Conservation (phyloP, 2,888 invertebrate genomes). For the Drosophila aldrichi region DNA sequence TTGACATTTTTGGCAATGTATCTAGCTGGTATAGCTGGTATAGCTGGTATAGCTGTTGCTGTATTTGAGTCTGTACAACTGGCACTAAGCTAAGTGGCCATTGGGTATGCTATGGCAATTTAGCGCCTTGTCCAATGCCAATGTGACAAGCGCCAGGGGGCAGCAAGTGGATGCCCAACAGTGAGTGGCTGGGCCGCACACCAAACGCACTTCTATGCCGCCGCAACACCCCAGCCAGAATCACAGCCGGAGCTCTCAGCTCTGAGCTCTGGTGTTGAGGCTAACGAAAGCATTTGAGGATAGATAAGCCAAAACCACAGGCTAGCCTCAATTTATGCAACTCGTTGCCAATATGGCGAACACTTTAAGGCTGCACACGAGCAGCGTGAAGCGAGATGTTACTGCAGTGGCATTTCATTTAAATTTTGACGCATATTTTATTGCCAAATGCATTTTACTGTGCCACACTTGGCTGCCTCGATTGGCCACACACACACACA, state of each 20-base stretch:
- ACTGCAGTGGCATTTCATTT: slow-evolving; percentile 62
- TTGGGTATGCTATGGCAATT: slow-evolving; percentile 53
- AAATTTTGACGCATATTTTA: slow-evolving; percentile 75
- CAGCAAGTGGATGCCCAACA: slow-evolving; percentile 3
- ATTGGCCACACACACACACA: slow-evolving; percentile 28
- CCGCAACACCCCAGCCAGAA: slow-evolving; percentile 7
- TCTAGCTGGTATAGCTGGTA: background rate
- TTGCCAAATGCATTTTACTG: slow-evolving; percentile 57
- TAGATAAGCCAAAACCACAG: slow-evolving; percentile 64
- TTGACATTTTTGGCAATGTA: slow-evolving; percentile 46
- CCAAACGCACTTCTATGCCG: slow-evolving; percentile 18
- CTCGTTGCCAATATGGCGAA: slow-evolving; percentile 50
- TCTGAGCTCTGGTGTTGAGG: slow-evolving; percentile 12
- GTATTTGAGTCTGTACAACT: slow-evolving; percentile 22
- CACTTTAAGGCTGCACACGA: slow-evolving; percentile 50
- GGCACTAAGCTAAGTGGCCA: slow-evolving; percentile 42
- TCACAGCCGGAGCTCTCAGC: slow-evolving; percentile 4
- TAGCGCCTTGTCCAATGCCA: slow-evolving; percentile 65
- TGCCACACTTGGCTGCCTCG: slow-evolving; percentile 51
- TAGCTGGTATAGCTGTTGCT: background rate
- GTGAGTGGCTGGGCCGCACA: background rate
- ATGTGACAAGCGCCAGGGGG: slow-evolving; percentile 44
- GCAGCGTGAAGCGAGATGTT: slow-evolving; percentile 10
- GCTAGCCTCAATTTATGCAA: slow-evolving; percentile 65
- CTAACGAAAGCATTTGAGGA: slow-evolving; percentile 25